Percentiles rank a stretch among this genome's conserved stretches.
Conservation (phyloP, 2,888 invertebrate species). For the Dascillus cervinus region DNA sequence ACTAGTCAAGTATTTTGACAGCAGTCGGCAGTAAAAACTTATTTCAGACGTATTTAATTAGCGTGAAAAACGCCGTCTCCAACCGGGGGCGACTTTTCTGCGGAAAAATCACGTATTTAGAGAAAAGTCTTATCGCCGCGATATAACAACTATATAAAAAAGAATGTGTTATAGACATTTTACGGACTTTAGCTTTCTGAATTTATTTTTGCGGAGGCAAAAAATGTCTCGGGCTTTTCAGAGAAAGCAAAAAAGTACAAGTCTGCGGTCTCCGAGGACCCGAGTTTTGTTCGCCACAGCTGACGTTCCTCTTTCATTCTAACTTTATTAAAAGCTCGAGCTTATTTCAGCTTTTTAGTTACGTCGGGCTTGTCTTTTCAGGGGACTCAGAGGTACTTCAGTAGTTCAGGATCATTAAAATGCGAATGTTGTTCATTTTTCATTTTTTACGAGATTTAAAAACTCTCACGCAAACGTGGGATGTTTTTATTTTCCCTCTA, state of each 20-base stretch:
- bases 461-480: conserved; percentile 22
- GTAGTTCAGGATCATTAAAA: conserved; percentile 27
- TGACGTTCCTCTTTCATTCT: conserved; percentile 23
- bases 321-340: conserved; percentile 24
- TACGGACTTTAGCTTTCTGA: conserved; percentile 26
- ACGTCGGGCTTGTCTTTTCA: conserved; percentile 11
- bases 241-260: conserved; percentile 17
- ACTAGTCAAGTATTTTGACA: too few species aligned
- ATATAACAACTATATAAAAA: conserved; percentile 20
- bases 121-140: too few species aligned
- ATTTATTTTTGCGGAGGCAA: conserved; percentile 22
- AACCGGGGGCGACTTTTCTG: too few species aligned
- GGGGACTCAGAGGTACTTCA: conserved; percentile 20
- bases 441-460: conserved; percentile 29
- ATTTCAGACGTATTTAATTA: too few species aligned
- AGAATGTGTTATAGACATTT: conserved; percentile 28
- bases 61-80: too few species aligned
- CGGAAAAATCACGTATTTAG: too few species aligned
- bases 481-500: conserved; percentile 23
- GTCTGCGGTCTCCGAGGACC: conserved; percentile 25
- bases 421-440: conserved; percentile 31
- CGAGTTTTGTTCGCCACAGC: conserved; percentile 23
- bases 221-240: conserved; percentile 15
- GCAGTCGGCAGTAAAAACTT: too few species aligned
- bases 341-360: conserved; percentile 10